phyloP scores from a whole-genome alignment of 2,888 invertebrate species.

The Leuctra nigra region DNA sequence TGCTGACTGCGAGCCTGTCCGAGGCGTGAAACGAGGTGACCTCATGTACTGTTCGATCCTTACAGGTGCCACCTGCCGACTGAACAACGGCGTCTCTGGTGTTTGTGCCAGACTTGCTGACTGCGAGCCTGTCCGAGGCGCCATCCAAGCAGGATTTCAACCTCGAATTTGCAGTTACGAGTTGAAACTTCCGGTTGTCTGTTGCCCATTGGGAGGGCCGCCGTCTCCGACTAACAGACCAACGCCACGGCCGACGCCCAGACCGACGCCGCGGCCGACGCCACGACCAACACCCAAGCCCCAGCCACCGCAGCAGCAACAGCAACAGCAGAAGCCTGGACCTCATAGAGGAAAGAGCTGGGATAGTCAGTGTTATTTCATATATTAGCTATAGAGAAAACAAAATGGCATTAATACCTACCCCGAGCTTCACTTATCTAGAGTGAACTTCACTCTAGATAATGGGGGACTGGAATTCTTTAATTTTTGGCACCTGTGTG shows the following conservation, averaged over 20 bases:
- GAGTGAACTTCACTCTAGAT: background rate
- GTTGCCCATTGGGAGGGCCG: slow-evolving; percentile 1
- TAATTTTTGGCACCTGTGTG: background rate
- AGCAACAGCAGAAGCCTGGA: background rate
- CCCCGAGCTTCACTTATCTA: background rate
- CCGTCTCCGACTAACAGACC: background rate
- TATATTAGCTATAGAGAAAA: too few species aligned
- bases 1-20: background rate
- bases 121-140: background rate
- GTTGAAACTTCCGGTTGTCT: background rate
- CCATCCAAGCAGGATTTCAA: background rate
- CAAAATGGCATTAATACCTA: too few species aligned
- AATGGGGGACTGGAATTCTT: too few species aligned
- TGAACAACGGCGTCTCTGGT: background rate
- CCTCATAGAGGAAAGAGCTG: background rate
- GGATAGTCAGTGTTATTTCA: background rate
- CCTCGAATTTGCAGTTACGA: slow-evolving; percentile 7
- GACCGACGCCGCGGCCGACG: background rate
- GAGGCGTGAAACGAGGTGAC: background rate
- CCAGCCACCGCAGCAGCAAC: background rate
- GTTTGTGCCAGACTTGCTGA: background rate
- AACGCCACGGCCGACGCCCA: background rate
- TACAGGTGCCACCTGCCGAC: slow-evolving; percentile 5
- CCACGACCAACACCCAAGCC: background rate
- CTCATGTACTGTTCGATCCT: too few species aligned